phyloP scores from a whole-genome alignment of 2,113 vertebrate genomes.

The Porphyrio hochstetteri region DNA sequence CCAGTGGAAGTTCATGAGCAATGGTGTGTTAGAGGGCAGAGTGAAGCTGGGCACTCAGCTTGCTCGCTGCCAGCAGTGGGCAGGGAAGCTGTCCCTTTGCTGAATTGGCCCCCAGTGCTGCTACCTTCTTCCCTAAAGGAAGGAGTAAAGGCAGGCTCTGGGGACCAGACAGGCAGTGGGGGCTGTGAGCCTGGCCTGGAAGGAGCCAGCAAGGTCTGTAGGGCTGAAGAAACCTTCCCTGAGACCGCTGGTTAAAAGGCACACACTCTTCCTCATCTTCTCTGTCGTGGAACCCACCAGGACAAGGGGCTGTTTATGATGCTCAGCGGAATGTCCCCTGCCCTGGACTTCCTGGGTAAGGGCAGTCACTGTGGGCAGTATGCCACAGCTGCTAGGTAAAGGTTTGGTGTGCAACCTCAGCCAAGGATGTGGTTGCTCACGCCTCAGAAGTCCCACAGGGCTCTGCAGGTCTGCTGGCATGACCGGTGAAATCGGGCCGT shows the following conservation, averaged over 20 bases:
- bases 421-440: background rate
- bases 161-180: fast-evolving
- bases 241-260: background rate
- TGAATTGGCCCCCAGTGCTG: fast-evolving
- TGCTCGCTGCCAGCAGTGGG: background rate
- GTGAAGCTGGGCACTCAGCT: background rate
- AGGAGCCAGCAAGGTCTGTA: background rate
- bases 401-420: background rate
- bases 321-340: background rate
- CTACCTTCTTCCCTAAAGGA: background rate
- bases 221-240: background rate
- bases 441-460: background rate
- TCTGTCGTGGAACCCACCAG: background rate
- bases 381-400: background rate
- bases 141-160: background rate
- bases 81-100: background rate
- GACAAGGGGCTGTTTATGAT: background rate
- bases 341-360: background rate
- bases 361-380: background rate
- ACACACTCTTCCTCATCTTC: background rate
- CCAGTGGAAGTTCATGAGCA: background rate
- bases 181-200: background rate
- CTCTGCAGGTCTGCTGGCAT: background rate
- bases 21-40: background rate
- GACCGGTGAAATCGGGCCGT: background rate